Conservation (phyloP, 1,140 invertebrate species). For the Idris sp. region DNA sequence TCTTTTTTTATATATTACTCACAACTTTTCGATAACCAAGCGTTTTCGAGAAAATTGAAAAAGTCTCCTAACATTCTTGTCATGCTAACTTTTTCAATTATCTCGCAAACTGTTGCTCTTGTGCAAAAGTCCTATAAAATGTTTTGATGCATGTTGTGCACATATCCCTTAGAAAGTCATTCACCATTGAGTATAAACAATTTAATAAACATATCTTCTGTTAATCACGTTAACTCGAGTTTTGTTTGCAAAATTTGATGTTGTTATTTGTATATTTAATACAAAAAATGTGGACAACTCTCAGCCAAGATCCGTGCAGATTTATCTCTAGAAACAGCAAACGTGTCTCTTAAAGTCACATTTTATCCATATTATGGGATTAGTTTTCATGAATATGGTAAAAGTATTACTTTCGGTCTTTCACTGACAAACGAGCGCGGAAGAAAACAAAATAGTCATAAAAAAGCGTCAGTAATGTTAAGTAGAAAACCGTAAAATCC, state of each 20-base stretch:
- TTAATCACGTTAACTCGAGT: too few species aligned
- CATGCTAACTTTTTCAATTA: constrained; percentile 63
- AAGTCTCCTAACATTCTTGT: constrained; percentile 51
- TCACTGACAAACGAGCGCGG: constrained; percentile 2
- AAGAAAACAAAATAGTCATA: constrained; percentile 10
- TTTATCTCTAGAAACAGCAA: too few species aligned
- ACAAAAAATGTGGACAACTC: too few species aligned
- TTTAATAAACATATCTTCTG: not conserved
- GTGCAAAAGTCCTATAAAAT: constrained; percentile 44
- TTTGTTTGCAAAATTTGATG: too few species aligned
- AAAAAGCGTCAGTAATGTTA: constrained; percentile 18
- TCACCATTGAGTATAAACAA: constrained; percentile 2
- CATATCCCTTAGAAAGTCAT: constrained; percentile 29
- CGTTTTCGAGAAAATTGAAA: constrained; percentile 59
- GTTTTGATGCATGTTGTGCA: constrained; percentile 40
- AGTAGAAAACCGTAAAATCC: constrained; percentile 22
- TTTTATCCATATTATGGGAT: constrained; percentile 21
- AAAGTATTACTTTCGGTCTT: constrained; percentile 27
- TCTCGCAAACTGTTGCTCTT: constrained; percentile 60
- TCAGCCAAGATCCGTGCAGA: too few species aligned
- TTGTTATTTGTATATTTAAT: too few species aligned
- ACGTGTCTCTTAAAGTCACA: too few species aligned
- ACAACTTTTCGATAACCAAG: constrained; percentile 58
- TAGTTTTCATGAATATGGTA: constrained; percentile 28
- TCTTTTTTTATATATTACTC: constrained; percentile 36